A percentile compares a stretch with the other conserved stretches of the same genome.
These are phyloP conservation scores for Lutjanus erythropterus DNA, from an alignment of 2,113 vertebrate genomes.

Conservation along the genomic window DNA sequence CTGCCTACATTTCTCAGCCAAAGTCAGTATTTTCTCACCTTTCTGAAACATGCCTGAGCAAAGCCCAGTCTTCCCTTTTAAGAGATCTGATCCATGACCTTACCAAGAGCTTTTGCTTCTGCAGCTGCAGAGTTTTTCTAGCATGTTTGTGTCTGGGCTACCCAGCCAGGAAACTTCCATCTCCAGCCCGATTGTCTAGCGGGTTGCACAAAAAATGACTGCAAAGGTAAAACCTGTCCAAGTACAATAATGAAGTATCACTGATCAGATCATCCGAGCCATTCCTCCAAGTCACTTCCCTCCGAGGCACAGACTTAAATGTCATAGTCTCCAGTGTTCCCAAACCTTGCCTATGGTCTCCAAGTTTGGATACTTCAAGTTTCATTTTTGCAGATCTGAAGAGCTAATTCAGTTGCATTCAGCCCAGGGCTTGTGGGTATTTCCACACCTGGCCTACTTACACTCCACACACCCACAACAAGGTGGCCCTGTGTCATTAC, in stretches of 20 bases:
- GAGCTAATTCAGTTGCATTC: not conserved
- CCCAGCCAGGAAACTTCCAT: not conserved
- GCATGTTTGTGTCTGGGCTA: not conserved
- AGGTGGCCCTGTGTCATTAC: not conserved
- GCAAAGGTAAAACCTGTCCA: not conserved
- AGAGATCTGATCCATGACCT: not conserved
- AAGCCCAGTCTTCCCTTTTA: not conserved
- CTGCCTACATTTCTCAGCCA: not conserved
- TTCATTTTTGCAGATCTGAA: not conserved
- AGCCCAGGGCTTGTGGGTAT: not conserved
- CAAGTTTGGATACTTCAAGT: not conserved
- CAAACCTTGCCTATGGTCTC: not conserved
- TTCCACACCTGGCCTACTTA: not conserved
- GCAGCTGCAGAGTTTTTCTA: not conserved
- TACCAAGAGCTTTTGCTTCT: not conserved
- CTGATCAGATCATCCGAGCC: too few relatives aligned
- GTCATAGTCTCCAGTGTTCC: not conserved
- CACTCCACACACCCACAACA: not conserved
- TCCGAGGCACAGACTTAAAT: not conserved
- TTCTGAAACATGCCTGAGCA: not conserved
- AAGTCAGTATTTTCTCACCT: not conserved
- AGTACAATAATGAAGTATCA: not conserved
- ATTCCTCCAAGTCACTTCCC: not conserved
- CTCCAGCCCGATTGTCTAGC: not conserved
- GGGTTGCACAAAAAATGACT: not conserved